Percentiles rank a stretch among this genome's conserved stretches.
Evolutionary conservation across 2,113 vertebrate genomes (phyloP).

Genomic region (Corythoichthys intestinalis): DNA sequence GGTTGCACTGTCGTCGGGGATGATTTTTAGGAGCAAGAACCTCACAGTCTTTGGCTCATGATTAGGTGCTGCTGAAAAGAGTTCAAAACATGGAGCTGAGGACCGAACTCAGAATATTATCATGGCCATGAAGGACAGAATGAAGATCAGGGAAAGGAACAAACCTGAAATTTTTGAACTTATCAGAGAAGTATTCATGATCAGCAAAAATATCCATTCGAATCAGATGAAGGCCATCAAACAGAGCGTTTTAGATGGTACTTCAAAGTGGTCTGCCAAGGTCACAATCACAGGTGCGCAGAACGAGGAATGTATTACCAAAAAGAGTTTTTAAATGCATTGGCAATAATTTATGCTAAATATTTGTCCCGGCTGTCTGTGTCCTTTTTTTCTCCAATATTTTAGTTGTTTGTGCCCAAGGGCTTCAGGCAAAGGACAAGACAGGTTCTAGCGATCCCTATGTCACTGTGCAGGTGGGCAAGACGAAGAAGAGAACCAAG

Average conservation of each 20-base stretch:
- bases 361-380: neutral
- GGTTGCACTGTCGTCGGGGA: neutral
- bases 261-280: constrained; percentile 98
- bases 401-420: constrained; percentile 92
- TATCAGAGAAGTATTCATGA: constrained; percentile 88
- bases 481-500: constrained; percentile 98
- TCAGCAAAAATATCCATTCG: constrained; percentile 82
- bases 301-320: neutral
- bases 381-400: constrained; percentile 18
- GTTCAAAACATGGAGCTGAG: constrained; percentile 94
- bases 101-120: constrained; percentile 98
- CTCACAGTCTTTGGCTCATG: neutral
- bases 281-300: constrained; percentile 90
- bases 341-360: neutral
- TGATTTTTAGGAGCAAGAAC: neutral
- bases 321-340: too few species aligned
- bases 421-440: constrained; percentile 97
- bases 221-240: constrained; percentile 99
- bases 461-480: constrained; percentile 95
- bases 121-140: constrained; percentile 99
- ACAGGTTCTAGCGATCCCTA: constrained; percentile 97
- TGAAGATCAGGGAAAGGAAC: constrained; percentile 98
- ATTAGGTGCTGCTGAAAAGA: constrained; percentile 94
- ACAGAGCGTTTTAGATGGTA: constrained; percentile 96
- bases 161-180: constrained; percentile 97